These are phyloP conservation scores for Pocillopora damicornis DNA, from an alignment of 64 coral and sea anemone genomes.

Conservation along the genomic window DNA sequence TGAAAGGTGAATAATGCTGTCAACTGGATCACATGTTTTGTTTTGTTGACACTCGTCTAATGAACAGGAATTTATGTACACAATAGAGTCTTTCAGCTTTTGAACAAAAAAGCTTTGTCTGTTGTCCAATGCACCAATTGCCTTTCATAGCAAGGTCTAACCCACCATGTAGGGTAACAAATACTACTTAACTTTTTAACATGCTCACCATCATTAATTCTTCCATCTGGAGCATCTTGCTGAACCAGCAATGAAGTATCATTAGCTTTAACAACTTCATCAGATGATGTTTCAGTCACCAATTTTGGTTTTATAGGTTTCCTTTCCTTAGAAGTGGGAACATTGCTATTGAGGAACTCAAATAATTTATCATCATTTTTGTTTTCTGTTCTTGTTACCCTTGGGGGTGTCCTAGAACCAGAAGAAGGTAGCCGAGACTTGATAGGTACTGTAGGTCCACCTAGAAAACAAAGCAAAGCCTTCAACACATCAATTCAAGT, in stretches of 20 bases:
- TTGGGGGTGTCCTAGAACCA: slow-evolving; percentile 48
- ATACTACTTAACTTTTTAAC: neutral
- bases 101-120: too few relatives aligned
- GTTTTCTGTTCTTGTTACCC: slow-evolving; percentile 53
- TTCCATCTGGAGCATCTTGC: neutral
- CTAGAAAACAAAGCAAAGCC: neutral
- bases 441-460: slow-evolving; percentile 50
- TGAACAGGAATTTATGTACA: too few relatives aligned
- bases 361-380: slow-evolving; percentile 91
- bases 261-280: slow-evolving; percentile 5
- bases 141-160: neutral
- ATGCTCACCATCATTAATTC: slow-evolving; percentile 5
- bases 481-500: neutral
- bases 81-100: too few relatives aligned
- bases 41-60: too few relatives aligned
- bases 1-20: too few relatives aligned
- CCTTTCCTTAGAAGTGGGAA: slow-evolving; percentile 56
- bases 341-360: slow-evolving; percentile 87
- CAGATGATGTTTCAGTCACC: slow-evolving; percentile 20
- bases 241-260: neutral
- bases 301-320: slow-evolving; percentile 57
- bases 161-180: neutral
- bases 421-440: slow-evolving; percentile 48
- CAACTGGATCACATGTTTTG: too few relatives aligned
- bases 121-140: too few relatives aligned